phyloP scores from a whole-genome alignment of 1,140 invertebrate species.

The Solenopsis fugax region DNA sequence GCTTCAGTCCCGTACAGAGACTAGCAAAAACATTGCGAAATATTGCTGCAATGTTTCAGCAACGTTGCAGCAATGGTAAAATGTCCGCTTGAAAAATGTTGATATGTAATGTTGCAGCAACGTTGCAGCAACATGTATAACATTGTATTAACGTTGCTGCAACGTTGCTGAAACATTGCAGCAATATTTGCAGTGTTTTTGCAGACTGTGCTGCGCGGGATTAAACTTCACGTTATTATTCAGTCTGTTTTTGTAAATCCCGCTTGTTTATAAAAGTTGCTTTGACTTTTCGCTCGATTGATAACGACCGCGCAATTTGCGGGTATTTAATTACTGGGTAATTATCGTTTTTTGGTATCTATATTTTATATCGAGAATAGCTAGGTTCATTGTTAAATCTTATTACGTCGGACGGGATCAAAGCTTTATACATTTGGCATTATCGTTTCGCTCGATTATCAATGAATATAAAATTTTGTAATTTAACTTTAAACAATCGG shows the following conservation, averaged over 20 bases:
- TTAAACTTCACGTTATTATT: too few species aligned
- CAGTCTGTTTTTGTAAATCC: neutral
- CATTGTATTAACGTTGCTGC: too few species aligned
- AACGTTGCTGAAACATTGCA: too few species aligned
- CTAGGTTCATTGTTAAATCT: neutral
- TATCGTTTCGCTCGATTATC: neutral
- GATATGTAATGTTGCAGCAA: too few species aligned
- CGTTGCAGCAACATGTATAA: too few species aligned
- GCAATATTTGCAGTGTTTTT: too few species aligned
- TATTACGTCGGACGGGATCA: neutral
- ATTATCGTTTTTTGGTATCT: slow-evolving; percentile 6
- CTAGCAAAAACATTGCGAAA: too few species aligned
- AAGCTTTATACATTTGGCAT: neutral
- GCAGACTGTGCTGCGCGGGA: too few species aligned
- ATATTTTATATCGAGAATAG: neutral
- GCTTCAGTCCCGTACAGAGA: too few species aligned
- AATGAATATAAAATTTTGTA: neutral
- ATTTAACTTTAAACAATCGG: neutral
- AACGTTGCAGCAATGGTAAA: too few species aligned
- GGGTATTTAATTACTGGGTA: neutral
- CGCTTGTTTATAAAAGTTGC: neutral
- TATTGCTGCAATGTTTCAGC: too few species aligned
- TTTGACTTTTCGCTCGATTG: neutral
- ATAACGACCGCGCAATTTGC: neutral
- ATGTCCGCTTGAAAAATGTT: too few species aligned